Conservation (phyloP, 2,888 invertebrate species). For the Syrista parreyssii region DNA sequence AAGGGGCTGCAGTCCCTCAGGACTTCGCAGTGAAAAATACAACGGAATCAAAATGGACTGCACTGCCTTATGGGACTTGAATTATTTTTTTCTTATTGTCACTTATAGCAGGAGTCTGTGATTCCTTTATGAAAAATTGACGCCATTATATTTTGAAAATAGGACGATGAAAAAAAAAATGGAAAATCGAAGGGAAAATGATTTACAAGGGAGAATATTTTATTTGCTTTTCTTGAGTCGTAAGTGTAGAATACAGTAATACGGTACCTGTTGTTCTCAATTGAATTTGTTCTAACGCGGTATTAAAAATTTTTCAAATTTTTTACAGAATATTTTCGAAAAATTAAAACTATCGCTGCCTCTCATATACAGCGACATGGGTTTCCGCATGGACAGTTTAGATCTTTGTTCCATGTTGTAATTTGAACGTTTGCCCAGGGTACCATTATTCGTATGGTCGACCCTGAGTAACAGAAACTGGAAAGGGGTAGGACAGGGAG, state of each 20-base stretch:
- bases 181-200: not conserved
- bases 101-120: not conserved
- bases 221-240: not conserved
- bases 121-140: not conserved
- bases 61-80: not conserved
- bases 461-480: constrained; percentile 3
- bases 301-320: not conserved
- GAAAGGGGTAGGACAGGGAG: constrained; percentile 21
- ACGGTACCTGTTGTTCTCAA: not conserved
- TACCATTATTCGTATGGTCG: not conserved
- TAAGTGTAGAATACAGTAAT: not conserved
- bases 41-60: constrained; percentile 15
- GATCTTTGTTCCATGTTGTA: not conserved
- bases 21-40: constrained; percentile 29
- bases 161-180: not conserved
- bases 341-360: not conserved
- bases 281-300: not conserved
- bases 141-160: not conserved
- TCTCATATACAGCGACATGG: not conserved
- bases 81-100: not conserved
- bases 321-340: not conserved
- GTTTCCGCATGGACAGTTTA: not conserved
- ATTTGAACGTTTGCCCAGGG: not conserved
- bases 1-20: constrained; percentile 45
- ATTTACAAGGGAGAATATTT: not conserved